Evolutionary conservation across 2,888 invertebrate genomes (phyloP).

Genomic region (Coleophora flavipennella): DNA sequence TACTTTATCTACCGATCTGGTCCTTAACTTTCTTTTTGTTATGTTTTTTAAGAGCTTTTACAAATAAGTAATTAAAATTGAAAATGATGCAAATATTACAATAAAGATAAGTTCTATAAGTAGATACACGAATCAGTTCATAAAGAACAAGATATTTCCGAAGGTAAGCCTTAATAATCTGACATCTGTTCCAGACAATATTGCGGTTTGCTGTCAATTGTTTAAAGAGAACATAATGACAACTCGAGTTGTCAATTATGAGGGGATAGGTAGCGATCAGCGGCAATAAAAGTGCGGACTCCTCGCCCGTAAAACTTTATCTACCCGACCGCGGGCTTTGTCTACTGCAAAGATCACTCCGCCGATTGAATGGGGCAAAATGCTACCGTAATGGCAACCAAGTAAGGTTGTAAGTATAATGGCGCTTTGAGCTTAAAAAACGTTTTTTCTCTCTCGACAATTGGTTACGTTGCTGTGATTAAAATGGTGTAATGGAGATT

Average conservation of each 20-base stretch:
- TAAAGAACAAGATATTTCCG: too few relatives aligned
- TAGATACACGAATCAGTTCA: too few relatives aligned
- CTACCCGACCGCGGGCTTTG: constrained; percentile 56
- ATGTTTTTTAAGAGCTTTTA: not conserved
- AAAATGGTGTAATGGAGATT: too few relatives aligned
- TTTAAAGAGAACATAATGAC: constrained; percentile 63
- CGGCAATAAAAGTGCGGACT: constrained; percentile 66
- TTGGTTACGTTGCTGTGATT: too few relatives aligned
- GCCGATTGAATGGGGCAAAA: constrained; percentile 20
- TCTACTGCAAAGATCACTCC: constrained; percentile 36
- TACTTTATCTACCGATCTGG: too few relatives aligned
- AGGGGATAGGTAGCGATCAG: constrained; percentile 69
- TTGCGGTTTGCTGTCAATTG: constrained; percentile 9
- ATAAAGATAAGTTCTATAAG: too few relatives aligned
- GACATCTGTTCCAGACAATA: too few relatives aligned
- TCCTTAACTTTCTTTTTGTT: too few relatives aligned
- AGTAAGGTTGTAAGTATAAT: constrained; percentile 34
- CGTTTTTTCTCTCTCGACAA: too few relatives aligned
- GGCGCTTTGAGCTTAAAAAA: not conserved
- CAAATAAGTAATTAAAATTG: not conserved
- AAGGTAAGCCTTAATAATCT: not conserved
- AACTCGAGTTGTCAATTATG: constrained; percentile 67
- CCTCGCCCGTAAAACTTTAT: constrained; percentile 62
- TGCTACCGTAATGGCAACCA: constrained; percentile 23
- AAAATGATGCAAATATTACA: too few relatives aligned